Evolutionary conservation across 2,797 vertebrate species (phyloP).

Genomic region (Sphenopsis melanotis): DNA sequence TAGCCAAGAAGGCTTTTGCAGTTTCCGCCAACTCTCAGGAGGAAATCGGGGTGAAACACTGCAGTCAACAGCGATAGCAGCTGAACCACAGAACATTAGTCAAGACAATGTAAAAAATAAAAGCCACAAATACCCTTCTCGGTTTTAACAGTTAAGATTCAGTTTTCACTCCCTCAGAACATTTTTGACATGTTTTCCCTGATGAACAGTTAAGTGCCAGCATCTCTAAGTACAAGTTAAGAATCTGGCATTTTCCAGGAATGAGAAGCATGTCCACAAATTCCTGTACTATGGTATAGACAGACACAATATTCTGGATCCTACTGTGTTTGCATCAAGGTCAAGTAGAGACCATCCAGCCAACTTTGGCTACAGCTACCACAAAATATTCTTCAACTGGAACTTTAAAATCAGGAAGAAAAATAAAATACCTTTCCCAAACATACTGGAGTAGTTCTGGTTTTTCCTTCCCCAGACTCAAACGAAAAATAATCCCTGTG

Average conservation of each 20-base stretch:
- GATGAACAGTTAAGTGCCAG: constrained; percentile 10
- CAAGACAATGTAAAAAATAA: background rate
- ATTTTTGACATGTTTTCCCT: constrained; percentile 36
- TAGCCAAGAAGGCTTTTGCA: background rate
- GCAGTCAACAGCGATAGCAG: background rate
- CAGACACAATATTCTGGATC: constrained; percentile 7
- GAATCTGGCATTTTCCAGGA: constrained; percentile 24
- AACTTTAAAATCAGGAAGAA: background rate
- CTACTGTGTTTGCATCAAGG: background rate
- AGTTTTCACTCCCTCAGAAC: constrained; percentile 14
- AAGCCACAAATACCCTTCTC: background rate
- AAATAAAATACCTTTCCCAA: constrained; percentile 3
- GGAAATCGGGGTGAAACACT: background rate
- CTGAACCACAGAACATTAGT: background rate
- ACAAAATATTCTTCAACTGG: background rate
- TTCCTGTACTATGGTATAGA: background rate
- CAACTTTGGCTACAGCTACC: constrained; percentile 1
- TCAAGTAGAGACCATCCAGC: constrained; percentile 38
- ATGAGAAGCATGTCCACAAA: constrained; percentile 40
- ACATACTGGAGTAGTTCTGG: background rate
- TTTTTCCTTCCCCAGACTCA: background rate
- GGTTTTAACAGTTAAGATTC: background rate
- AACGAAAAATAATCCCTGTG: background rate
- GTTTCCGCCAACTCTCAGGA: background rate
- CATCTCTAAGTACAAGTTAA: constrained; percentile 14